These are phyloP conservation scores for Nyctibius bracteatus DNA, from an alignment of 2,113 vertebrate species.

Conservation along the genomic window DNA sequence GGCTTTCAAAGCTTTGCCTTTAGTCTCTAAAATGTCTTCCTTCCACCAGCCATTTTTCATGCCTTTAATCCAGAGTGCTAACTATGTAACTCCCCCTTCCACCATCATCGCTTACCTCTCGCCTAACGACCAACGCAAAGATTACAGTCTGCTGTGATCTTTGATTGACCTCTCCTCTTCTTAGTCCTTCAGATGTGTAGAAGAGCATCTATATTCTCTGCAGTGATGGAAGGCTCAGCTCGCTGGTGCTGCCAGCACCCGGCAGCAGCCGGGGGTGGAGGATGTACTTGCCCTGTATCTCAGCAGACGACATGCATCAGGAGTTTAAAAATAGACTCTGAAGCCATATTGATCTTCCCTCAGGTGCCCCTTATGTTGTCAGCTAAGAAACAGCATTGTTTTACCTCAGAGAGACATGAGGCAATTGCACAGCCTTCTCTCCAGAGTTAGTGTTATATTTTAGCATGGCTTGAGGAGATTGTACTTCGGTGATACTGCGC, in stretches of 20 bases:
- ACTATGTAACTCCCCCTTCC: not conserved
- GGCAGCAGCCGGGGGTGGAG: accelerated
- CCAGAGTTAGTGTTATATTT: constrained; percentile 26
- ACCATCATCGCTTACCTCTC: not conserved
- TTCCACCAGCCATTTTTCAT: constrained; percentile 34
- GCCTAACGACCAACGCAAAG: not conserved
- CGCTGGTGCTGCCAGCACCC: not conserved
- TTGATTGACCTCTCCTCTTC: not conserved
- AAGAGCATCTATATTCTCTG: not conserved
- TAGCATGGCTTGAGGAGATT: constrained; percentile 63
- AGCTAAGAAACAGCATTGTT: constrained; percentile 30
- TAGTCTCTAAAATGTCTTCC: not conserved
- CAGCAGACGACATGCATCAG: not conserved
- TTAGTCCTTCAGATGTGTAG: not conserved
- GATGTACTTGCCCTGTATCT: not conserved
- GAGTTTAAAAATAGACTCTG: constrained; percentile 38
- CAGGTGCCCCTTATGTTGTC: constrained; percentile 39
- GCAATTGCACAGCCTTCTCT: not conserved
- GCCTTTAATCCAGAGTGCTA: constrained; percentile 22
- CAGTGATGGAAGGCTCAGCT: not conserved
- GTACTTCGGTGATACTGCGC: constrained; percentile 2
- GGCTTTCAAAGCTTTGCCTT: constrained; percentile 16
- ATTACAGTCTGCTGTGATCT: not conserved
- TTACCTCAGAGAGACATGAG: constrained; percentile 45
- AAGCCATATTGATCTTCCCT: constrained; percentile 44